phyloP scores from a whole-genome alignment of 2,888 invertebrate species.

The Drosophila peninsularis region DNA sequence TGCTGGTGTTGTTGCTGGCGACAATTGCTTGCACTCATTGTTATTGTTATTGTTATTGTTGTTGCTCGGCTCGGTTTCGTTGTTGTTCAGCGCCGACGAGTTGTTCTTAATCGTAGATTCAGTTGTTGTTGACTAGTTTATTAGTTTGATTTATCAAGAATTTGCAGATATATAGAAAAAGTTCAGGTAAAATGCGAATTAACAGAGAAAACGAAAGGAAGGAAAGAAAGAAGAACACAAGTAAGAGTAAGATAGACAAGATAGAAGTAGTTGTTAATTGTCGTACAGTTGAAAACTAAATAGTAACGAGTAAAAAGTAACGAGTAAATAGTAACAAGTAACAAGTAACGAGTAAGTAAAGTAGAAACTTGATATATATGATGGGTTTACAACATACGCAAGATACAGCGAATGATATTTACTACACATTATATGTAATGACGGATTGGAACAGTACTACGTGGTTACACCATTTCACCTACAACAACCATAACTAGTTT shows the following conservation, averaged over 20 bases:
- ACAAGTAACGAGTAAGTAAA: constrained; percentile 27
- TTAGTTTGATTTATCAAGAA: constrained; percentile 10
- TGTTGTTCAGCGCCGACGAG: constrained; percentile 68
- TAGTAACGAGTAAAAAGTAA: constrained; percentile 45
- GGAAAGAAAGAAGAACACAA: constrained; percentile 65
- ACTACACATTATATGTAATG: constrained; percentile 6
- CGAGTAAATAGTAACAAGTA: constrained; percentile 43
- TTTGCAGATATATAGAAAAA: constrained; percentile 54
- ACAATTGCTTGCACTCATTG: constrained; percentile 32
- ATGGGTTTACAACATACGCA: constrained; percentile 7
- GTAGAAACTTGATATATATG: not conserved
- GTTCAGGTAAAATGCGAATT: constrained; percentile 60
- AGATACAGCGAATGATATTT: constrained; percentile 15
- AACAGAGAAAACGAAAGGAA: constrained; percentile 67
- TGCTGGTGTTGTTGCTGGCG: constrained; percentile 27
- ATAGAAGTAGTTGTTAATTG: constrained; percentile 42
- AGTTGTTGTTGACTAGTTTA: constrained; percentile 57
- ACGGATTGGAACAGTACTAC: constrained; percentile 21
- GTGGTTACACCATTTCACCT: constrained; percentile 31
- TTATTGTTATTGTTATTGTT: constrained; percentile 50
- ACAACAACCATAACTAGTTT: constrained; percentile 21
- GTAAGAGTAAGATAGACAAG: constrained; percentile 69
- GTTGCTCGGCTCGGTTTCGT: constrained; percentile 51
- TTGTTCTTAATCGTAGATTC: constrained; percentile 53
- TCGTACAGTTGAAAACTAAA: constrained; percentile 35